Evolutionary conservation across 2,113 vertebrate species (phyloP).

Genomic region (Lontra canadensis): DNA sequence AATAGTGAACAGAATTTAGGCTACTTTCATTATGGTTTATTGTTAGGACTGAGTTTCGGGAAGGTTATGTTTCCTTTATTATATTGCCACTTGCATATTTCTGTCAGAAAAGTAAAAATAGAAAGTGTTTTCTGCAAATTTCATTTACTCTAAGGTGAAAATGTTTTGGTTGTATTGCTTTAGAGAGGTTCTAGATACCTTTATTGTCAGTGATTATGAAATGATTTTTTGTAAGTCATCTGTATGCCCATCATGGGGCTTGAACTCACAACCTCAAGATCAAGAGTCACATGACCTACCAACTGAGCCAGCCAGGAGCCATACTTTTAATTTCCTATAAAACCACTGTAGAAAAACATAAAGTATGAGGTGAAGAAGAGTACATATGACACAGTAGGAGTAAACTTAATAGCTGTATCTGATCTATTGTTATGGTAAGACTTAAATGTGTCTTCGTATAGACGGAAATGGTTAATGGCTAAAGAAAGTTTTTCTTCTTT

Average conservation of each 20-base stretch:
- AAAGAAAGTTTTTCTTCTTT: not conserved
- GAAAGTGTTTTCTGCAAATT: constrained; percentile 36
- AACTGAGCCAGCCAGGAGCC: not conserved
- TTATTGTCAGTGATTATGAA: constrained; percentile 43
- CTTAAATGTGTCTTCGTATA: not conserved
- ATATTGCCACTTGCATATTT: not conserved
- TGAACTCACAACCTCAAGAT: not conserved
- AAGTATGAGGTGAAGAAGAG: not conserved
- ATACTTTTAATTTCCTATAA: constrained; percentile 37
- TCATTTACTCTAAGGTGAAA: constrained; percentile 45
- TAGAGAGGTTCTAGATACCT: not conserved
- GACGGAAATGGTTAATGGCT: not conserved
- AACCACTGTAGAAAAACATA: not conserved
- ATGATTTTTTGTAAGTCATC: not conserved
- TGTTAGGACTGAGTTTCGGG: not conserved
- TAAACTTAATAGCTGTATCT: not conserved
- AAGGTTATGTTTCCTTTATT: constrained; percentile 24
- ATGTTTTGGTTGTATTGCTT: constrained; percentile 30
- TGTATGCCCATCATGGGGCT: not conserved
- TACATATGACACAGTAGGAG: not conserved
- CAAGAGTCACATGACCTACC: not conserved
- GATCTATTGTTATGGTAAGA: not conserved
- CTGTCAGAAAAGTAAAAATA: constrained; percentile 12
- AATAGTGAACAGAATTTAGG: not conserved
- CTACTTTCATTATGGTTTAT: not conserved